Base-by-base conservation (phyloP, 2,888 invertebrate genomes). In the Abscondita cerata region DNA sequence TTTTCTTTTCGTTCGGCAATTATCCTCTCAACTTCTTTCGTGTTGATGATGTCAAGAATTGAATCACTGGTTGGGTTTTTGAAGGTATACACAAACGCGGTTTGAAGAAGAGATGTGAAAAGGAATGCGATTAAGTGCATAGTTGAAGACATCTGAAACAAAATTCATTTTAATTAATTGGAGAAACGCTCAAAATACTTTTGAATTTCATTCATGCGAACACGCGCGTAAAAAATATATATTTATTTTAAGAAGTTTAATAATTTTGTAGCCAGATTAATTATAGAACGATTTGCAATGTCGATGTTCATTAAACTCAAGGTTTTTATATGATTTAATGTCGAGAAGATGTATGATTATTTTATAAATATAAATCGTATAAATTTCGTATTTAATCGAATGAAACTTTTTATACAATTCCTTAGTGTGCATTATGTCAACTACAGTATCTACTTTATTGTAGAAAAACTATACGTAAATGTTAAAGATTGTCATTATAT, bases 11-110 rank as follows among this genome's bases (percentile, higher is more conserved):
- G 77, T 66, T 84, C 84, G 9, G 84, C 85, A 19, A 86, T 76
- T 65, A 86, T 76, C 64, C 83, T 80, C 71, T 86, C 84, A 9
- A 87, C 86, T 76, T 86, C 83, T 72, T 85, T 83, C 47, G 85
- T 86, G 70, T 87, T 84, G 68, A 87, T 86, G 65, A 87, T 85
- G 72, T 86, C 86, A 72, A 86, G 78, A 66, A 87, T 87, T 12
- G 86, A 86, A 73, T 85, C 86, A 67, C 70, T 68, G 13, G 62
- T 62, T 12, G 70, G 60, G 46, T 68, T 62, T 44, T 68, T 61
- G 12, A 68, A 52, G 4, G 67, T 57, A 16, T 60, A 31, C 1
- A 59, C 62, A 31, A 60, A 46, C 6, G 60, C 55, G 5, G 62
- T 60, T 36, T 63, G 63, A 6, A 68, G 55, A 4, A 68, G 52